These are phyloP conservation scores for Agriopis marginaria DNA, from an alignment of 2,888 invertebrate genomes.

Conservation along the genomic window DNA sequence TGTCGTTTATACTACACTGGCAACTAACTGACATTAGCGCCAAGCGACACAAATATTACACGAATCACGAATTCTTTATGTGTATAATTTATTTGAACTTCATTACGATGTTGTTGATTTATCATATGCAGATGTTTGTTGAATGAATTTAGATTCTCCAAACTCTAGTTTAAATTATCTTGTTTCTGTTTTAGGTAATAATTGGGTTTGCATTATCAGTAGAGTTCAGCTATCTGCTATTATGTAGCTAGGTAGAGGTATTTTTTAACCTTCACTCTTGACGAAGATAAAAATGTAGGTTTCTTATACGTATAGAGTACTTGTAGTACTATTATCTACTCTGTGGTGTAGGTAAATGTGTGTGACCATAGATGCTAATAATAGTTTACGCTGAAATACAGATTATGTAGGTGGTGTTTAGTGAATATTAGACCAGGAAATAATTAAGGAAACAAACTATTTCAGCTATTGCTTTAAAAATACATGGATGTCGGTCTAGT, in stretches of 20 bases:
- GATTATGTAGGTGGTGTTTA: background rate
- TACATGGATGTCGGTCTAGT: no score
- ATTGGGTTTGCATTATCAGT: slow-evolving; percentile 16
- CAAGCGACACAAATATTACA: slow-evolving; percentile 67
- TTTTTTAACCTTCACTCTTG: slow-evolving; percentile 20
- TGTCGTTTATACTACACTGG: slow-evolving; percentile 65
- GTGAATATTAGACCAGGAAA: background rate
- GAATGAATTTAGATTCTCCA: slow-evolving; percentile 5
- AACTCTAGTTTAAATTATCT: slow-evolving; percentile 14
- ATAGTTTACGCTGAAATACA: background rate
- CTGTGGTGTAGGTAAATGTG: background rate
- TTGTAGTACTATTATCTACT: no score
- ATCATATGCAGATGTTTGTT: slow-evolving; percentile 29
- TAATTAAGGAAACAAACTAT: background rate
- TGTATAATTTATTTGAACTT: slow-evolving; percentile 53
- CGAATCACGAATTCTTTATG: slow-evolving; percentile 59
- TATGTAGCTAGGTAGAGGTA: slow-evolving; percentile 10
- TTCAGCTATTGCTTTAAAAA: no score
- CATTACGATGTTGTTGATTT: slow-evolving; percentile 46
- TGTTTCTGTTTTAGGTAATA: slow-evolving; percentile 19
- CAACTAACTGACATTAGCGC: slow-evolving; percentile 62
- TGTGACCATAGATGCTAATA: background rate
- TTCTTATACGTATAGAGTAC: background rate
- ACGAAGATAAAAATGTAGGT: slow-evolving; percentile 19
- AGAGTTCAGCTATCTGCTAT: slow-evolving; percentile 11